Conservation (phyloP, 2,888 invertebrate genomes). For the Polymixis lichenea region DNA sequence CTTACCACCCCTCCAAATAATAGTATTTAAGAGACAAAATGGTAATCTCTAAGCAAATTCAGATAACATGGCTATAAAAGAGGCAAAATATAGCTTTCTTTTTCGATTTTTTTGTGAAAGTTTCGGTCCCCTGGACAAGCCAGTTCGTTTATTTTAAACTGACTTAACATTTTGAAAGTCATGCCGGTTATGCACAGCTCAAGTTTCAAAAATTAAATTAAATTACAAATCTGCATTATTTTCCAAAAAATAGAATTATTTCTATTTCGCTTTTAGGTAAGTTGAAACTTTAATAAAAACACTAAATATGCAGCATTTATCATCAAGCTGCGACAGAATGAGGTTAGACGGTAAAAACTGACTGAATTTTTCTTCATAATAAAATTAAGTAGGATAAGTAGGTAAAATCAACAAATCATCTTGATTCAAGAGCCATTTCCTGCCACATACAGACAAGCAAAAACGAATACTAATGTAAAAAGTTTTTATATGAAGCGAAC, state of each 20-base stretch:
- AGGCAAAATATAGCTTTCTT: no score
- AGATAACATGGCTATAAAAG: no score
- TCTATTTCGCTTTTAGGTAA: not conserved
- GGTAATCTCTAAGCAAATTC: not conserved
- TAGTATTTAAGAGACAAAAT: not conserved
- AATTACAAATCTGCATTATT: not conserved
- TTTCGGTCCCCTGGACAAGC: no score
- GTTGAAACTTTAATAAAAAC: not conserved
- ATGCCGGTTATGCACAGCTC: not conserved
- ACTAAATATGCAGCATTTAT: constrained; percentile 3
- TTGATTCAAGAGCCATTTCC: constrained; percentile 5
- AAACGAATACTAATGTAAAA: not conserved
- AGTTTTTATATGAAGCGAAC: constrained; percentile 1
- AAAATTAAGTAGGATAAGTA: not conserved
- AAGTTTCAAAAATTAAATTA: not conserved
- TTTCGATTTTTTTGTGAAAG: no score
- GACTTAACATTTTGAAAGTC: not conserved
- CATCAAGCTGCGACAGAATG: constrained; percentile 5
- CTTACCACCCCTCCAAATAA: no score
- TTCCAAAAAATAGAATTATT: not conserved
- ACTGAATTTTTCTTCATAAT: not conserved
- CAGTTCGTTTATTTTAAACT: not conserved
- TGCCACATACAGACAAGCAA: no score
- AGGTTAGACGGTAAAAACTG: constrained; percentile 1
- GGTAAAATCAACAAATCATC: not conserved